phyloP scores from a whole-genome alignment of 1,140 invertebrate species.

The Drosophila burlai region DNA sequence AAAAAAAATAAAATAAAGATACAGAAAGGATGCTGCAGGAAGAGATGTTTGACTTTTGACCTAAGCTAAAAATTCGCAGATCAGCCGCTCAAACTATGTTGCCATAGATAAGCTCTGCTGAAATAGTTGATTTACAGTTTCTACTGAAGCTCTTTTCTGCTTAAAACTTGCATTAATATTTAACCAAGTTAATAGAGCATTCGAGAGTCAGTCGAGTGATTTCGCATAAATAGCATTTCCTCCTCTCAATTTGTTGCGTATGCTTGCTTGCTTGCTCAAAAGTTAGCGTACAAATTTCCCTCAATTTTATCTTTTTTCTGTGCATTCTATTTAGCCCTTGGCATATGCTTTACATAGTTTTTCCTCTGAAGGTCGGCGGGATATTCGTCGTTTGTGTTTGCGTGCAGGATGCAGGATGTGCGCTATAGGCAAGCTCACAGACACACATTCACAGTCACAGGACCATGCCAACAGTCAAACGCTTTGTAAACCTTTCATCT shows the following conservation, averaged over 20 bases:
- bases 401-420: constrained; percentile 61
- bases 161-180: background rate
- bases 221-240: constrained; percentile 13
- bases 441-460: constrained; percentile 9
- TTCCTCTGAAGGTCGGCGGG: constrained; percentile 54
- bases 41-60: constrained; percentile 45
- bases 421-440: constrained; percentile 46
- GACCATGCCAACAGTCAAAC: constrained; percentile 42
- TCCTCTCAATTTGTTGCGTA: constrained; percentile 2
- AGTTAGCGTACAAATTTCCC: constrained; percentile 22
- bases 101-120: constrained; percentile 12
- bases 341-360: constrained; percentile 45
- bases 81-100: constrained; percentile 15
- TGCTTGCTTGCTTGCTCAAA: constrained; percentile 6
- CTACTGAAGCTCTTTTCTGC: background rate
- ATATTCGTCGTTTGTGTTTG: constrained; percentile 27
- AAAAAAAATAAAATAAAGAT: background rate
- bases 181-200: constrained; percentile 23
- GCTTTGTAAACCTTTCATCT: constrained; percentile 58
- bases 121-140: constrained; percentile 44
- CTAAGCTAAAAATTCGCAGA: constrained; percentile 10
- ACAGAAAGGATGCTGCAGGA: background rate
- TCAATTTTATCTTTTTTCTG: constrained; percentile 22
- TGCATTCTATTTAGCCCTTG: constrained; percentile 19
- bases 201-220: background rate